Evolutionary conservation across 2,888 invertebrate species (phyloP).

Genomic region (Tetranychus piercei): DNA sequence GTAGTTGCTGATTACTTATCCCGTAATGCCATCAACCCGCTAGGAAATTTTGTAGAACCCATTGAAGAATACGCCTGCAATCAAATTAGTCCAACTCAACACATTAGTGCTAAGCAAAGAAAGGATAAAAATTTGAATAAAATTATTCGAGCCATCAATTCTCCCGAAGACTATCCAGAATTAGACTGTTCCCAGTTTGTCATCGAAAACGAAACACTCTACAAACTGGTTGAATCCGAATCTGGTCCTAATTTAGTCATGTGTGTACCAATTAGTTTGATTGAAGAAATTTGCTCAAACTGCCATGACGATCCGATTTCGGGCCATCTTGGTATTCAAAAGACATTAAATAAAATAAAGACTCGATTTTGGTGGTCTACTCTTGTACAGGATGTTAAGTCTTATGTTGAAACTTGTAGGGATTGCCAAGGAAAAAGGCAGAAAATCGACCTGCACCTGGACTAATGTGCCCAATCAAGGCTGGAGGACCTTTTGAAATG

Average conservation of each 20-base stretch:
- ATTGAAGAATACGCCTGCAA: not conserved
- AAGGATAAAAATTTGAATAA: not conserved
- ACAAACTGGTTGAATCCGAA: not conserved
- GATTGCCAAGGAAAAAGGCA: conserved; percentile 5
- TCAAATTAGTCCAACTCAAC: not conserved
- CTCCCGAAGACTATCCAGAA: not conserved
- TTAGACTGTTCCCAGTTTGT: not conserved
- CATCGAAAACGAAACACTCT: not conserved
- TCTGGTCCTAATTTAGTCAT: not conserved
- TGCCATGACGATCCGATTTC: not conserved
- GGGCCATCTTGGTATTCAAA: conserved; percentile 8
- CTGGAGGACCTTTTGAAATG: not conserved
- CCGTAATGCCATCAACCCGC: not conserved
- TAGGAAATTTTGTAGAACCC: not conserved
- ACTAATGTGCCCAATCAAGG: not conserved
- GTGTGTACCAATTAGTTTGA: not conserved
- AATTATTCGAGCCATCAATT: not conserved
- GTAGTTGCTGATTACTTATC: conserved; percentile 12
- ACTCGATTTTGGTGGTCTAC: conserved; percentile 8
- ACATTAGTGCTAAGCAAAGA: not conserved
- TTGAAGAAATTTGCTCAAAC: not conserved
- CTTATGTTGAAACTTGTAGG: not conserved
- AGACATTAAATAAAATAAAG: not conserved
- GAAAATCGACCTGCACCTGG: not conserved
- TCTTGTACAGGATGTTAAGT: not conserved